A percentile compares a stretch with the other conserved stretches of the same genome.
Evolutionary conservation across 2,797 vertebrate genomes (phyloP).

Genomic region (Heteromormyrus szaboi): DNA sequence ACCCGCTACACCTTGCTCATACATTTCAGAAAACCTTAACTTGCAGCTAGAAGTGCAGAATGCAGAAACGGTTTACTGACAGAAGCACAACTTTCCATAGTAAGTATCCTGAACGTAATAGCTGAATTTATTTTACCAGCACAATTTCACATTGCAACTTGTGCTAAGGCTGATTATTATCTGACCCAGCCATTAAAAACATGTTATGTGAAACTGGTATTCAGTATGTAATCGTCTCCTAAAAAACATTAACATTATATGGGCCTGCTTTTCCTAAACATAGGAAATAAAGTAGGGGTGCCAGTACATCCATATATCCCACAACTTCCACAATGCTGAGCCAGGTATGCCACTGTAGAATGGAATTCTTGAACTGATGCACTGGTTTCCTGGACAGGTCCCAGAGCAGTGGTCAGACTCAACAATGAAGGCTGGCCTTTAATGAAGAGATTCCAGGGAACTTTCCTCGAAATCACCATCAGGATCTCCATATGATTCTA

Average conservation of each 20-base stretch:
- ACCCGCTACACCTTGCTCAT: background rate
- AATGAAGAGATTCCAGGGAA: background rate
- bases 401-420: background rate
- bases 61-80: background rate
- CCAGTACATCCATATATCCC: background rate
- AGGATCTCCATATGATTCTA: slow-evolving; percentile 21
- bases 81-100: background rate
- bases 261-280: background rate
- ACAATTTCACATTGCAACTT: background rate
- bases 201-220: background rate
- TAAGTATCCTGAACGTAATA: background rate
- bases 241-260: background rate
- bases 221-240: background rate
- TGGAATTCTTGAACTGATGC: background rate
- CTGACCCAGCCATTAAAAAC: background rate
- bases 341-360: background rate
- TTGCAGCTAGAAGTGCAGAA: background rate
- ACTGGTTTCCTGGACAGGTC: background rate
- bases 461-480: background rate
- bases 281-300: background rate
- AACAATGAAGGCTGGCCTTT: background rate
- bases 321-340: background rate
- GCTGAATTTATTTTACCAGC: background rate
- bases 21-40: background rate
- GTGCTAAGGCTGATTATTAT: background rate